These are phyloP conservation scores for Acanthisitta chloris DNA, from an alignment of 2,113 vertebrate genomes.

Conservation along the genomic window DNA sequence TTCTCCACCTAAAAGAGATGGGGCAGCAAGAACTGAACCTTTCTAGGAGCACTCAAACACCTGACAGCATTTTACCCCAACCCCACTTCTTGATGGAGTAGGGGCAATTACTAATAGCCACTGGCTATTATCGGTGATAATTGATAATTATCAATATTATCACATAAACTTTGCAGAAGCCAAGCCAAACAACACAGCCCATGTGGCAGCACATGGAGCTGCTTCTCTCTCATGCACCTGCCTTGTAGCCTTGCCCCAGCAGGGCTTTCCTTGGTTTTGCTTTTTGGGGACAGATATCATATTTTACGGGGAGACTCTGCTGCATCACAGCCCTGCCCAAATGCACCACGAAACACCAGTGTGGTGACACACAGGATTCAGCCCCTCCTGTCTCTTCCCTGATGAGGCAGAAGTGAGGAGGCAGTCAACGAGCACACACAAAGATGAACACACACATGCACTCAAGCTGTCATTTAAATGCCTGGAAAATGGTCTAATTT, in stretches of 20 bases:
- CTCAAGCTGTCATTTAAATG: constrained; percentile 5
- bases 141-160: neutral
- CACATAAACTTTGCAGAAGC: neutral
- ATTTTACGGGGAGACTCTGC: neutral
- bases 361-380: rapidly evolving
- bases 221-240: neutral
- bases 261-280: neutral
- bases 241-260: neutral
- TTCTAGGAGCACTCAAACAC: neutral
- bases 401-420: neutral
- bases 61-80: neutral
- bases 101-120: neutral
- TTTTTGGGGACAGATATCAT: neutral
- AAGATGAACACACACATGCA: neutral
- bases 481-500: constrained; percentile 29
- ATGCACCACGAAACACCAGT: rapidly evolving
- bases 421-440: neutral
- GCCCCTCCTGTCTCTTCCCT: neutral
- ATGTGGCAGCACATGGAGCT: rapidly evolving
- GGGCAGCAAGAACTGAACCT: neutral
- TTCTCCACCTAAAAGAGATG: neutral
- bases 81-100: neutral
- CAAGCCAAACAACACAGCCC: neutral
- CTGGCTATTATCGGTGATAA: rapidly evolving
- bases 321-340: neutral